Evolutionary conservation across 2,797 vertebrate genomes (phyloP), one percentile per base, ranked within the genome.

Genomic region (Pangasius krempfi): DNA sequence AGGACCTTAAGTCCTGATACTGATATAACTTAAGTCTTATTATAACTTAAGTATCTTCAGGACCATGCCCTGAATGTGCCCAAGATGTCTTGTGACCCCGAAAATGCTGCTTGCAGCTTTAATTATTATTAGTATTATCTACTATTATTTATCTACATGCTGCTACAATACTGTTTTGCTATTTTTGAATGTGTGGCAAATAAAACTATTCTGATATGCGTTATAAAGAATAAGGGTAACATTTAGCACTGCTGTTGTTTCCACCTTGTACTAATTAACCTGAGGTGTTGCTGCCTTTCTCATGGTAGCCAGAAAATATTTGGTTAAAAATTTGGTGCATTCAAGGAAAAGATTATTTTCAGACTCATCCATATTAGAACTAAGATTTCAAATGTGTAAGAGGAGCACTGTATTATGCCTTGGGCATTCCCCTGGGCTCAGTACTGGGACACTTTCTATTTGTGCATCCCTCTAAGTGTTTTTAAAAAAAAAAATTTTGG

Each of bases 381-480:
- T 37, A 40, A 44, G 76, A 72, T 12, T 20, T 16, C 70, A 85
- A 83, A 83, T 88, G 64, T n/a, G 50, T 50, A 20, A 86, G 56
- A 85, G 82, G 33, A 52, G 76, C 3, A 22, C 27, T 72, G 52
- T 86, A 68, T 82, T 73, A 79, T 78, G 78, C 89, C 83, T 12
- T 73, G 62, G 85, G 82, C 76, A 54, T 79, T 90, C 84, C 89
- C 44, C 56, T 70, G 76, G 80, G 84, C 64, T 79, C 0, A 6
- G 22, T 64, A 80, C 66, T 76, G n/a, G 88, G 76, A 33, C 82
- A 22, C 50, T 60, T 50, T 81, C 80, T 86, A 54, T 87, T 76
- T 75, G 33, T 80, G n/a, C 81, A 75, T 64, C 70, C 52, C 54
- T 56, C 52, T 33, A 33, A 33, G 33, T 33, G 33, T 33, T 33